Evolutionary conservation across 2,888 invertebrate genomes (phyloP).

Genomic region (Trichogramma dendrolimi): DNA sequence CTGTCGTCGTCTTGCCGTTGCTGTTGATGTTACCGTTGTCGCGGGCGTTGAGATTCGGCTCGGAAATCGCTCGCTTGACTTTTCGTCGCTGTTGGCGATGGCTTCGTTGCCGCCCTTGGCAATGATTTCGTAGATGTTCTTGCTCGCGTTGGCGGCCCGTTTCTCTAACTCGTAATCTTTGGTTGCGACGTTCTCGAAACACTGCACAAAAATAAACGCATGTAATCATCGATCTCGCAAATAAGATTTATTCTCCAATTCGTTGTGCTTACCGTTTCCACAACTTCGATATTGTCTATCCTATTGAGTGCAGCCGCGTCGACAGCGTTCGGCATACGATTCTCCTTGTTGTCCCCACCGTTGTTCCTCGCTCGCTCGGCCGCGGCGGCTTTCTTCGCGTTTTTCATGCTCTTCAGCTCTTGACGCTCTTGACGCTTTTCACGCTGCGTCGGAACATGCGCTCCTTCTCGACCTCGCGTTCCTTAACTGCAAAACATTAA

Average conservation of each 20-base stretch:
- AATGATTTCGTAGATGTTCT: too few species aligned
- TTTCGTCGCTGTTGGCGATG: constrained; percentile 31
- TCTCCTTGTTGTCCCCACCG: constrained; percentile 33
- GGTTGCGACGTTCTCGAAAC: constrained; percentile 30
- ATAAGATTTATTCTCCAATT: not conserved
- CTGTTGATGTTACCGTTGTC: constrained; percentile 43
- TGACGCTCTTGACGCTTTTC: constrained; percentile 35
- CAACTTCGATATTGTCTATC: constrained; percentile 33
- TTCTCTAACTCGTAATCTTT: constrained; percentile 15
- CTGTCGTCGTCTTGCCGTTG: constrained; percentile 18
- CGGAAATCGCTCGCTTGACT: constrained; percentile 55
- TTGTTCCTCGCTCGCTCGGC: constrained; percentile 29
- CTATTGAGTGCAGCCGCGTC: constrained; percentile 29
- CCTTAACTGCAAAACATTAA: constrained; percentile 9
- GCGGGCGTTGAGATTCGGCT: constrained; percentile 55
- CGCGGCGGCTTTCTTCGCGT: constrained; percentile 16
- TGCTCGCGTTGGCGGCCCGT: not conserved
- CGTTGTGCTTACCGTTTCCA: constrained; percentile 28
- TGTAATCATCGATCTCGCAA: too few species aligned
- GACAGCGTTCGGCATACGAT: constrained; percentile 2
- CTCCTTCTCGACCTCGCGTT: constrained; percentile 31
- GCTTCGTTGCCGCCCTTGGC: constrained; percentile 29
- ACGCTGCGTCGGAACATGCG: constrained; percentile 38
- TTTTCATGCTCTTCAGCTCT: constrained; percentile 33
- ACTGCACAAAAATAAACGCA: constrained; percentile 20